Evolutionary conservation across 2,888 invertebrate genomes (phyloP).

Genomic region (Drosophila austrosaltans): DNA sequence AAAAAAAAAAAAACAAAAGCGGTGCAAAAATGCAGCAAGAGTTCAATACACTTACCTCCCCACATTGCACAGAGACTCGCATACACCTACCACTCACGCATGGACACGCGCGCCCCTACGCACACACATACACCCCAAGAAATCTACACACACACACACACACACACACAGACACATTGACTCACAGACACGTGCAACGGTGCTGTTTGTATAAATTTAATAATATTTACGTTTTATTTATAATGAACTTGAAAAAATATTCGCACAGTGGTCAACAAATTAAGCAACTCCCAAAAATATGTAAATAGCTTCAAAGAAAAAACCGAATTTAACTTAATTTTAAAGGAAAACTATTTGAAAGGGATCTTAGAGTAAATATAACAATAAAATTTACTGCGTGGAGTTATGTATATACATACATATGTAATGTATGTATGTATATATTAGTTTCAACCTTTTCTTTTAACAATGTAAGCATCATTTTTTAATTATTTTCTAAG

Average conservation of each 20-base stretch:
- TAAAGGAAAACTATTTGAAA: no score
- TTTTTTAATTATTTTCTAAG: no score
- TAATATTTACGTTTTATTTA: conserved; percentile 78
- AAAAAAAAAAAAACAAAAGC: conserved; percentile 38
- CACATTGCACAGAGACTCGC: conserved; percentile 21
- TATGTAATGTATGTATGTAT: no score
- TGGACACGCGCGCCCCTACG: conserved; percentile 43
- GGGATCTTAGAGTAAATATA: no score
- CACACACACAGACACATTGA: conserved; percentile 19
- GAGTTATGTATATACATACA: no score
- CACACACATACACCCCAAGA: conserved; percentile 19
- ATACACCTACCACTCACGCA: conserved; percentile 44
- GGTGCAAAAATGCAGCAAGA: conserved; percentile 75
- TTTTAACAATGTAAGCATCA: no score
- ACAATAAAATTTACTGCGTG: no score
- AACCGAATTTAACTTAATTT: no score
- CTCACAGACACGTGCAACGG: conserved; percentile 33
- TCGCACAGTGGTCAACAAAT: conserved; percentile 40
- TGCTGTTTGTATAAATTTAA: conserved; percentile 70
- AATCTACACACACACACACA: conserved; percentile 2
- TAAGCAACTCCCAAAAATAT: background rate
- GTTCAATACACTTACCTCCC: conserved; percentile 68
- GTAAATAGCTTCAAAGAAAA: background rate
- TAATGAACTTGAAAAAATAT: conserved; percentile 73
- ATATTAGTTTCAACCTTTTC: no score